Evolutionary conservation across 1,140 invertebrate genomes (phyloP).

Genomic region (Aphelinus atriplicis): DNA sequence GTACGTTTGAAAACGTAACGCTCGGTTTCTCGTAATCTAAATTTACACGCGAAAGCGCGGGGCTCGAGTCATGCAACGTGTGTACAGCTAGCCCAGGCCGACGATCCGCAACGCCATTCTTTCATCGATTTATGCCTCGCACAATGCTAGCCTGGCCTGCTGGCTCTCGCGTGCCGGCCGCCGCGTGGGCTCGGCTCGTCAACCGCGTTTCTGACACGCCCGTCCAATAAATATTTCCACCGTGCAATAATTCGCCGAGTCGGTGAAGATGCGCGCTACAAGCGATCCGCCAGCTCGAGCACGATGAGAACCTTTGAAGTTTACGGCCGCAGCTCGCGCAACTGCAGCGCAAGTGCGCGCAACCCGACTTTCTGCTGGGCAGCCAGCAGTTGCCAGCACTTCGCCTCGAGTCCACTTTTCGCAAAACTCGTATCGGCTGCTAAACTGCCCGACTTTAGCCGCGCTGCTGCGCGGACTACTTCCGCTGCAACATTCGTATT

Average conservation of each 20-base stretch:
- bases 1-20: too few species aligned
- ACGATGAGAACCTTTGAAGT: slow-evolving; percentile 15
- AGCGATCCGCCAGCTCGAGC: neutral
- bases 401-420: too few species aligned
- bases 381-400: too few species aligned
- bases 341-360: neutral
- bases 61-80: too few species aligned
- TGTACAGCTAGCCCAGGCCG: too few species aligned
- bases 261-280: slow-evolving; percentile 3
- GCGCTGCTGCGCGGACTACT: slow-evolving; percentile 23
- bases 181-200: slow-evolving; percentile 37
- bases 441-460: slow-evolving; percentile 19
- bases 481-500: too few species aligned
- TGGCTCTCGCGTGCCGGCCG: neutral
- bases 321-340: slow-evolving; percentile 17
- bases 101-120: slow-evolving; percentile 10
- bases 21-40: slow-evolving; percentile 12
- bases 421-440: too few species aligned
- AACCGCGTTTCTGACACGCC: slow-evolving; percentile 40
- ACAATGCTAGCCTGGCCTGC: too few species aligned
- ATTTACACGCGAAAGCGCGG: neutral
- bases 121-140: slow-evolving; percentile 18
- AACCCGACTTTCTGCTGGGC: neutral
- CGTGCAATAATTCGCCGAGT: slow-evolving; percentile 3
- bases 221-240: slow-evolving; percentile 28